These are phyloP conservation scores for Charina bottae DNA, from an alignment of 2,113 vertebrate species.

Conservation along the genomic window DNA sequence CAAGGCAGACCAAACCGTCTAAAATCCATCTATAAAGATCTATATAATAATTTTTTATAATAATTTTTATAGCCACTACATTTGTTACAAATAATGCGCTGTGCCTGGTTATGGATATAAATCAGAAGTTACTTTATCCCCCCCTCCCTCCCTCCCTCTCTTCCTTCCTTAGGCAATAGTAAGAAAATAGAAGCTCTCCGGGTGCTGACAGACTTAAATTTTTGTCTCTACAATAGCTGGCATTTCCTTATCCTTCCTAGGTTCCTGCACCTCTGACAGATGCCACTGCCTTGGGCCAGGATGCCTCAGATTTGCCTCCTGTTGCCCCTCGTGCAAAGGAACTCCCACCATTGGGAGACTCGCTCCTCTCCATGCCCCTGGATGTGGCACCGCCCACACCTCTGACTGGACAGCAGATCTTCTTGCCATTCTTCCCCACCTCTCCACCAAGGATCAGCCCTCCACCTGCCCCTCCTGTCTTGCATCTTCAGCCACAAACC, in stretches of 20 bases:
- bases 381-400: conserved; percentile 5
- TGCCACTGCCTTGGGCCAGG: neutral
- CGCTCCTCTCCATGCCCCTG: neutral
- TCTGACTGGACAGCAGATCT: conserved; percentile 31
- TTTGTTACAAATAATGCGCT: neutral
- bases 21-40: neutral
- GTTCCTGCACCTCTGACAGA: neutral
- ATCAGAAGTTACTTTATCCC: neutral
- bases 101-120: neutral
- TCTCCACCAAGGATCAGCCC: conserved; percentile 22
- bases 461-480: neutral
- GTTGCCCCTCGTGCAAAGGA: neutral
- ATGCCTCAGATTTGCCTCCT: neutral
- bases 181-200: neutral
- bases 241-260: neutral
- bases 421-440: conserved; percentile 37
- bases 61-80: neutral
- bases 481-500: conserved; percentile 9
- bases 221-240: neutral
- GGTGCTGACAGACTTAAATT: neutral
- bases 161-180: neutral
- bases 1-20: neutral
- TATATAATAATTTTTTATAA: neutral
- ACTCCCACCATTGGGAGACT: neutral
- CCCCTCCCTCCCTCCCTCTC: neutral